These are phyloP conservation scores for Xiphorhynchus elegans DNA, from an alignment of 2,113 vertebrate species.

Conservation along the genomic window DNA sequence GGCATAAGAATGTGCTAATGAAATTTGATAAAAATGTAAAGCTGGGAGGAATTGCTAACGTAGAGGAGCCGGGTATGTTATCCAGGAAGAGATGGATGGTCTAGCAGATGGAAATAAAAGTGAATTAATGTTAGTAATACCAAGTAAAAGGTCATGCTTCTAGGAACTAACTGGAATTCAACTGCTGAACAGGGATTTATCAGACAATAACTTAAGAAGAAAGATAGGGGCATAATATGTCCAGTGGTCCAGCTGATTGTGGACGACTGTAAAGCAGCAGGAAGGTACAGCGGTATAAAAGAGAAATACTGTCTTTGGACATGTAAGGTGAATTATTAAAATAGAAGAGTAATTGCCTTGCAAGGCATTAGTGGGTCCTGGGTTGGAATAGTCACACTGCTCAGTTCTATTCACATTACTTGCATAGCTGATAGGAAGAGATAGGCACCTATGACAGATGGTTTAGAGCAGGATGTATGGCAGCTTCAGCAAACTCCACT, in stretches of 20 bases:
- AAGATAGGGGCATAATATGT: neutral
- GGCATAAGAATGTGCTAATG: neutral
- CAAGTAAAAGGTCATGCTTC: neutral
- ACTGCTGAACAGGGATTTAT: neutral
- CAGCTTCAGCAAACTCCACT: neutral
- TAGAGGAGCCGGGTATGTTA: neutral
- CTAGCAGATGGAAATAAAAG: neutral
- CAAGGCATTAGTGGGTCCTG: neutral
- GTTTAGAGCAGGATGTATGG: neutral
- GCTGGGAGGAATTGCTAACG: neutral
- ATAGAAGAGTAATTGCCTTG: neutral
- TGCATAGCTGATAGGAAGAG: neutral
- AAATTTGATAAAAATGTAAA: constrained; percentile 25
- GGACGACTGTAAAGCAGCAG: neutral
- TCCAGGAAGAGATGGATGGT: neutral
- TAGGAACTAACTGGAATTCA: neutral
- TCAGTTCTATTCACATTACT: neutral
- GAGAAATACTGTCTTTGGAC: neutral
- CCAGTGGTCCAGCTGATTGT: neutral
- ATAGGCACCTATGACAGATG: neutral
- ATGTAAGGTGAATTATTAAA: neutral
- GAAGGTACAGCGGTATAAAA: neutral
- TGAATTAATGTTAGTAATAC: constrained; percentile 28
- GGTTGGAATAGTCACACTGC: neutral
- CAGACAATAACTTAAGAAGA: neutral